Percentiles rank a stretch among this genome's conserved stretches.
These are phyloP conservation scores for Troilus luridus DNA, from an alignment of 2,888 invertebrate species.

Conservation along the genomic window DNA sequence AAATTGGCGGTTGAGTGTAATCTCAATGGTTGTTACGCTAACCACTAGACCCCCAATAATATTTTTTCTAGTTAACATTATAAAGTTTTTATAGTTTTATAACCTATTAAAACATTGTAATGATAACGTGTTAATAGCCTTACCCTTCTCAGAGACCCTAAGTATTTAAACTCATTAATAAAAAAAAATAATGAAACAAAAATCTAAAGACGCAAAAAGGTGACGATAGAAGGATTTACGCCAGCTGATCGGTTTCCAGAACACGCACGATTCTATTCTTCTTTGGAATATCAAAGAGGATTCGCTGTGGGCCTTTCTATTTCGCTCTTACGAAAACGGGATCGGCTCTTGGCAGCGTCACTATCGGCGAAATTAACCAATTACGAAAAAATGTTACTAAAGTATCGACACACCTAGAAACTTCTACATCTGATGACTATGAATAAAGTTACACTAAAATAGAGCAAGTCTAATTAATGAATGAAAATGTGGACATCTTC, in stretches of 20 bases:
- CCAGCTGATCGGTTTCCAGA: background rate
- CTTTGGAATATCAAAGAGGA: background rate
- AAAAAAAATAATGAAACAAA: background rate
- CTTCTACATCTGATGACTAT: background rate
- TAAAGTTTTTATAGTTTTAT: no score
- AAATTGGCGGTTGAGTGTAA: no score
- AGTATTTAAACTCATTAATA: background rate
- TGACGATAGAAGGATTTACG: background rate
- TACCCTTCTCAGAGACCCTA: no score
- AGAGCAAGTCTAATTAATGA: no score
- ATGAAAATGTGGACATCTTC: no score
- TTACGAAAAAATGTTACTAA: background rate
- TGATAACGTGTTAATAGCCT: no score
- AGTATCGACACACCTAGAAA: background rate
- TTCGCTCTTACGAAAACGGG: constrained; percentile 9
- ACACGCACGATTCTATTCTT: background rate
- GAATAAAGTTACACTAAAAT: background rate
- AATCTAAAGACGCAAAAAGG: background rate
- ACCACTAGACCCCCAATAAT: no score
- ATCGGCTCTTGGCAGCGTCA: background rate
- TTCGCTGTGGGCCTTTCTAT: background rate
- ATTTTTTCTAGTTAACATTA: no score
- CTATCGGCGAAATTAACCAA: background rate
- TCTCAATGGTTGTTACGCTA: no score
- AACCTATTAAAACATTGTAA: no score